A percentile compares a stretch with the other conserved stretches of the same genome.
Conservation (phyloP, 2,113 vertebrate genomes). For the Pterocles orientalis region DNA sequence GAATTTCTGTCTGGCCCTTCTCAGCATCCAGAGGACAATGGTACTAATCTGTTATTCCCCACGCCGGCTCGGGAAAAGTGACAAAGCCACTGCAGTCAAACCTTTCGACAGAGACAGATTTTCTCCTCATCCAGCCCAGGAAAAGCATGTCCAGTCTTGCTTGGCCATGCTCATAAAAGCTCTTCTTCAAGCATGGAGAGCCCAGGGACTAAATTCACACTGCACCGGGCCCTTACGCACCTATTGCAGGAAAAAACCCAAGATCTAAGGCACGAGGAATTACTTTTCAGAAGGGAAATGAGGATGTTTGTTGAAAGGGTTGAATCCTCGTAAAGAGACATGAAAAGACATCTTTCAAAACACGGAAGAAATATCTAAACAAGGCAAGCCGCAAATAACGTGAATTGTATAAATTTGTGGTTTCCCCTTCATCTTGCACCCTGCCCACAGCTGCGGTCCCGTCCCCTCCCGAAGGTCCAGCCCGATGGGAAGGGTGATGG, state of each 20-base stretch:
- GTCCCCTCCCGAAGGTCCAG: fast-evolving
- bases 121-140: background rate
- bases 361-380: constrained; percentile 25
- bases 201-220: background rate
- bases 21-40: constrained; percentile 20
- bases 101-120: background rate
- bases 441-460: background rate
- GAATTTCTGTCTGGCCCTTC: constrained; percentile 32
- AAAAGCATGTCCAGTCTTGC: background rate
- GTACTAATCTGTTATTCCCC: background rate
- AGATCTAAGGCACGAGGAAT: background rate
- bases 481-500: fast-evolving
- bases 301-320: background rate
- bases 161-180: background rate
- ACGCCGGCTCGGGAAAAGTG: background rate
- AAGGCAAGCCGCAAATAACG: constrained; percentile 9
- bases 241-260: fast-evolving
- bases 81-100: constrained; percentile 10
- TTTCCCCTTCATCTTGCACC: constrained; percentile 8
- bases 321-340: background rate
- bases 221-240: background rate
- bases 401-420: constrained; percentile 28
- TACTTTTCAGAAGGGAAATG: background rate
- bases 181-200: background rate
- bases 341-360: constrained; percentile 26